Evolutionary conservation across 2,113 vertebrate genomes (phyloP).

Genomic region (Globicephala melas): DNA sequence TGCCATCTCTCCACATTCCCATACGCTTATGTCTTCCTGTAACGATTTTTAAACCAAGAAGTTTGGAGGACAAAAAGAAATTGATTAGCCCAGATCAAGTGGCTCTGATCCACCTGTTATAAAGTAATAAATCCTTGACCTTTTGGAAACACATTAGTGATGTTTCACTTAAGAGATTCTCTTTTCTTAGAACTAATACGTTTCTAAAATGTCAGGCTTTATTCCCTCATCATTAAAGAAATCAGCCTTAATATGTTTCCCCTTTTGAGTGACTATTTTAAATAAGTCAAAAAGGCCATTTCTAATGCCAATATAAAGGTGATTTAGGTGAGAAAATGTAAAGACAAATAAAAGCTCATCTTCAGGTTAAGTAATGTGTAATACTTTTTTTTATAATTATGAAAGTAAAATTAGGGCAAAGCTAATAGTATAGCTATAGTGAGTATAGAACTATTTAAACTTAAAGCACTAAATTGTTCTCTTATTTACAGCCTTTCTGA

Average conservation of each 20-base stretch:
- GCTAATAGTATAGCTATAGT: background rate
- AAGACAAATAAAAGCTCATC: slow-evolving; percentile 24
- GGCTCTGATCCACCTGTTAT: background rate
- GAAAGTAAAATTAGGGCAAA: background rate
- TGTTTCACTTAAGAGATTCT: slow-evolving; percentile 57
- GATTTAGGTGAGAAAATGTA: background rate
- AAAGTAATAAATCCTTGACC: slow-evolving; percentile 59
- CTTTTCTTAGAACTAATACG: slow-evolving; percentile 32
- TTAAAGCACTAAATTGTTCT: background rate
- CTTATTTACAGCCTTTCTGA: background rate
- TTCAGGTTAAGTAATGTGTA: background rate
- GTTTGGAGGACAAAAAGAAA: background rate
- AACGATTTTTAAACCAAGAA: background rate
- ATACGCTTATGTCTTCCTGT: background rate
- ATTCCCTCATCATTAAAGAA: slow-evolving; percentile 53
- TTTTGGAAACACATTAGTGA: slow-evolving; percentile 48
- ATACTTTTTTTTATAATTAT: background rate
- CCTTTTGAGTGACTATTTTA: slow-evolving; percentile 60
- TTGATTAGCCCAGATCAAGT: slow-evolving; percentile 33
- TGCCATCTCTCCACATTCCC: background rate
- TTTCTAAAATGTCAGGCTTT: slow-evolving; percentile 66
- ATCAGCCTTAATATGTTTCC: slow-evolving; percentile 52
- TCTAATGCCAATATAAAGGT: slow-evolving; percentile 54
- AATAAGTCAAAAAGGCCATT: slow-evolving; percentile 60
- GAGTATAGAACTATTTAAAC: background rate